Base-by-base conservation (phyloP, 2,113 vertebrate species). In the Mus spicilegus region DNA sequence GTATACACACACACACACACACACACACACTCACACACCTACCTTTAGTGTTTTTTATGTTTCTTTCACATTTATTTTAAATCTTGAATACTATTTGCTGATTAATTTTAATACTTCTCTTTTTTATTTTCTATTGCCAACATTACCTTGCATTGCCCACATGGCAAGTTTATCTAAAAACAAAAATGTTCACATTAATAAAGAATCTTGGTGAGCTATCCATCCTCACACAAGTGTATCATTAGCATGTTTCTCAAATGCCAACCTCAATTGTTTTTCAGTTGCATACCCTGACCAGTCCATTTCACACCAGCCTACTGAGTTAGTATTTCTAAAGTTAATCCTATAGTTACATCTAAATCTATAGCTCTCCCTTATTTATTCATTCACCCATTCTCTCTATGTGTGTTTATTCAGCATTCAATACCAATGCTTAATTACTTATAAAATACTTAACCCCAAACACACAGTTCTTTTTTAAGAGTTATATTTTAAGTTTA, bases 11-110 rank as follows among this genome's bases (percentile, higher is more conserved):
- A 58, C 58, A 58, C 58, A 58, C 17, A 58, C 4, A 58, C 17
- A 17, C 16, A 3, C 17, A 58, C 58, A 56, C 13, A 56, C 13
- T 14, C 54, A 56, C 54, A 13, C 54, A 56, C 54, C 12, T 4
- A 26, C 1, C 65, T 93, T 46, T 82, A 26, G 58, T 11, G 51
- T 65, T 4, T 78, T 80, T 61, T 17, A 12, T 76, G 73, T 90
- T 91, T 93, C 39, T 85, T 85, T 65, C 13, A 46, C 26, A 89
- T 91, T 77, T 72, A 78, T 78, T 95, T 87, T 58, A 73, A 90
- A 69, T 88, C 1, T 5, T 28, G 90, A 3, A 81, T 92, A n/a
- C 3, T 94, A 82, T 69, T 87, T 70, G 49, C 12, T 69, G 26
- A 58, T 76, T 76, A 24, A 94, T 61, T 93, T 30, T 78, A 87